Evolutionary conservation across 2,888 invertebrate genomes (phyloP), one percentile per base, ranked within the genome.

Genomic region (Erpobdella octoculata): DNA sequence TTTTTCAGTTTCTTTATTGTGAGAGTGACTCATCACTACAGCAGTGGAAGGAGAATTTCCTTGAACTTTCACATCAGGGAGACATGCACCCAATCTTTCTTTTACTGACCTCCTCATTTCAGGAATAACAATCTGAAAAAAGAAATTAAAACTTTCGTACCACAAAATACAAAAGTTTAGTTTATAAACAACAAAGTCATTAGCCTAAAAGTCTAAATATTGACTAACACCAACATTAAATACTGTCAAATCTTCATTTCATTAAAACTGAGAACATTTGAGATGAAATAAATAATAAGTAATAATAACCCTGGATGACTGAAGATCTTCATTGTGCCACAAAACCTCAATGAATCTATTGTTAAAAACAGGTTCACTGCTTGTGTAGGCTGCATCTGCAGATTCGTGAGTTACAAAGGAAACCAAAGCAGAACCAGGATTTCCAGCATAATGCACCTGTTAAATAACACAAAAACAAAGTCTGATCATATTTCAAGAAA

Each of bases 311-410:
- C 53, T 53, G 53, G 53, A 53, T 6, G 28, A 25, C 53, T 62
- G 28, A 62, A 35, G 5, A 35, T 36, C 68, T 25, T 66, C 33
- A 79, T 89, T 90, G 81, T 95, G 93, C 95, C 95, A 97, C 85
- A 95, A 95, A 0, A 97, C 91, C 81, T 93, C 93, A 79, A 98
- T 96, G 81, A 98, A 98, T 65, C 97, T 87, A 83, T 98, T 98
- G 83, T 96, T 96, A 69, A 98, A 88, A 2, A 98, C 94, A 0
- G 98, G 96, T 82, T 95, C 95, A 0, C 94, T 93, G 80, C 93
- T 93, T 78, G 92, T 89, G 85, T 94, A 94, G 0, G 97, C 97
- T 1, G 91, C 90, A 80, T 90, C 90, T 0, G 97, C 98, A 80
- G 97, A 94, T 0, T 89, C 88, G 69, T 92, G 91, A 70, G 88